Conservation (phyloP, 2,113 vertebrate genomes). For the Brachypteracias leptosomus region DNA sequence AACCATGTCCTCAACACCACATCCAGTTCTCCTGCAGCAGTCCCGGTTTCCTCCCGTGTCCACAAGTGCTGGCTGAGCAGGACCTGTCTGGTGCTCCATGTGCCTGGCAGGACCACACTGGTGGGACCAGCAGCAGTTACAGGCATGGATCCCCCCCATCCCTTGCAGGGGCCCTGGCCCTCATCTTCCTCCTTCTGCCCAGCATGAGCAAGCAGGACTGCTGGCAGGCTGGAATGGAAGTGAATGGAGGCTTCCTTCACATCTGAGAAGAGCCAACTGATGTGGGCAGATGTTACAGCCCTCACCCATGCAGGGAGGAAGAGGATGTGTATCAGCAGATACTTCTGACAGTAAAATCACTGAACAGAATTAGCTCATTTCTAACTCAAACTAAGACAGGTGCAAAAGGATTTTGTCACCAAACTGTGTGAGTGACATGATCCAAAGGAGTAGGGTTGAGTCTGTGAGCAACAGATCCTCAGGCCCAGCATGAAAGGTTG, state of each 20-base stretch:
- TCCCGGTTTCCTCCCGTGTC: neutral
- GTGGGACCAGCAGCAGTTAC: too few species aligned
- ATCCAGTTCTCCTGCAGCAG: rapidly evolving
- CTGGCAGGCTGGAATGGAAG: neutral
- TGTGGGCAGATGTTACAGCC: too few species aligned
- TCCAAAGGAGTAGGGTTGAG: too few species aligned
- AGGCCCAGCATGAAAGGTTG: too few species aligned
- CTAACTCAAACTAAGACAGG: too few species aligned
- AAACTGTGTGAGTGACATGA: too few species aligned
- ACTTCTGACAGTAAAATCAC: too few species aligned
- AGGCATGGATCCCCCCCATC: neutral
- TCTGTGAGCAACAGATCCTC: too few species aligned
- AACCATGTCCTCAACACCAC: neutral
- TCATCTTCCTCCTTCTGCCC: neutral
- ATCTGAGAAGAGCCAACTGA: neutral
- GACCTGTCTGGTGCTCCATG: neutral
- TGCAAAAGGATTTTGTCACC: too few species aligned
- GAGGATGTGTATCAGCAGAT: too few species aligned
- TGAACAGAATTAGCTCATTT: too few species aligned
- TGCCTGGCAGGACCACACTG: neutral
- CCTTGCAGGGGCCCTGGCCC: too few species aligned
- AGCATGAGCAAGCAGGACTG: neutral
- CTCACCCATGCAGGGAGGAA: neutral
- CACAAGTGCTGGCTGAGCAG: neutral
- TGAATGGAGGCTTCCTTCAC: neutral